phyloP scores from a whole-genome alignment of 2,888 invertebrate genomes.

The Sinelater perroti region DNA sequence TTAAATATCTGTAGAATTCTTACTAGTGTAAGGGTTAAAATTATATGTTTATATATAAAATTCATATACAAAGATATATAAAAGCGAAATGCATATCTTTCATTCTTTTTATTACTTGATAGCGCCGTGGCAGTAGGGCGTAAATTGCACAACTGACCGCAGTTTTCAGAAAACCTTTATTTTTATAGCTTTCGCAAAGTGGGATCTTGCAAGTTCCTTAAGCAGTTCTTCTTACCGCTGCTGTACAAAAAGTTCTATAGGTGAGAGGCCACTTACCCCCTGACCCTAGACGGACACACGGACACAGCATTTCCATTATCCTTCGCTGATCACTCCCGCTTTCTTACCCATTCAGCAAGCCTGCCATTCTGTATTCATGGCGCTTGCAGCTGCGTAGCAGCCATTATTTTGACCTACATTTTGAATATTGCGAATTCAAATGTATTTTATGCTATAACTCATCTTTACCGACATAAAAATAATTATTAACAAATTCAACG shows the following conservation, averaged over 20 bases:
- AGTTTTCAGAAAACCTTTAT: neutral
- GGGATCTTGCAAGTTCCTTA: neutral
- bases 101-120: neutral
- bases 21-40: too few relatives aligned
- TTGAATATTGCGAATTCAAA: neutral
- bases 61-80: too few relatives aligned
- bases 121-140: neutral
- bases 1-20: too few relatives aligned
- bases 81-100: neutral
- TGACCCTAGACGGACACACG: conserved; percentile 21
- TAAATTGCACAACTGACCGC: neutral
- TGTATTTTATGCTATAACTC: neutral
- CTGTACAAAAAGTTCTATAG: conserved; percentile 9
- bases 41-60: too few relatives aligned
- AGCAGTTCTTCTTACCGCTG: conserved; percentile 3
- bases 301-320: conserved; percentile 31
- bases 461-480: neutral
- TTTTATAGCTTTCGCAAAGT: neutral
- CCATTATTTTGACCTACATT: conserved; percentile 26
- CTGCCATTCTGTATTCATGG: conserved; percentile 29
- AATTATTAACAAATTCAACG: too few relatives aligned
- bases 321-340: conserved; percentile 16
- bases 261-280: conserved; percentile 15
- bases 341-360: conserved; percentile 17
- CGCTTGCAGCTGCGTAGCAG: conserved; percentile 17